phyloP scores from a whole-genome alignment of 2,888 invertebrate species.

The Nesidiocoris tenuis region DNA sequence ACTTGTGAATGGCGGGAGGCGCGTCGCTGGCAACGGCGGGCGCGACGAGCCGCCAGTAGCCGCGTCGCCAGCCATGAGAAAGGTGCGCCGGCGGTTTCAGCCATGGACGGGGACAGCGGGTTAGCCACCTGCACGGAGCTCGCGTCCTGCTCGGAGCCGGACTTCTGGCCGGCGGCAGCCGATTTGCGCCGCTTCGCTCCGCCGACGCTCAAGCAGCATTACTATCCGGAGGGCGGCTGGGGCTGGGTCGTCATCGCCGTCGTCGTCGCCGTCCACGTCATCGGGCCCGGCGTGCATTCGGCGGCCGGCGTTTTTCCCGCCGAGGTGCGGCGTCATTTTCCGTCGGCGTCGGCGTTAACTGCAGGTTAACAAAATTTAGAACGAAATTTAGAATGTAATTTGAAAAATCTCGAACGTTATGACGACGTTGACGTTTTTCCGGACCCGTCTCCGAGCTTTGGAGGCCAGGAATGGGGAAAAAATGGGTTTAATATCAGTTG shows the following conservation, averaged over 20 bases:
- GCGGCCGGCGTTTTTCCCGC: slow-evolving; percentile 62
- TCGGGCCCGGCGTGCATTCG: slow-evolving; percentile 73
- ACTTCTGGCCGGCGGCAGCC: slow-evolving; percentile 50
- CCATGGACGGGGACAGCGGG: slow-evolving; percentile 54
- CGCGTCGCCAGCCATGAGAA: slow-evolving; percentile 38
- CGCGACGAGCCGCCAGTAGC: slow-evolving; percentile 32
- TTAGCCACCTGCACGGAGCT: slow-evolving; percentile 54
- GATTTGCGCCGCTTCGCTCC: slow-evolving; percentile 46
- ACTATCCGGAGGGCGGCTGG: slow-evolving; percentile 87
- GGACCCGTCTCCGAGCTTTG: too few relatives aligned
- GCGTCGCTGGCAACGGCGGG: slow-evolving; percentile 1
- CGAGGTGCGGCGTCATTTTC: slow-evolving; percentile 63
- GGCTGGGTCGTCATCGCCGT: slow-evolving; percentile 78
- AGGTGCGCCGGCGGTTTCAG: slow-evolving; percentile 18
- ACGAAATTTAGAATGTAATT: too few relatives aligned
- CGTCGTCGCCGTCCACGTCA: slow-evolving; percentile 69
- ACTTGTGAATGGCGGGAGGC: slow-evolving; percentile 1
- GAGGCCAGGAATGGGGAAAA: too few relatives aligned
- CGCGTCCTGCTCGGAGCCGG: slow-evolving; percentile 43
- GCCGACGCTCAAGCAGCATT: slow-evolving; percentile 65
- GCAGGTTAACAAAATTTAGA: slow-evolving; percentile 59
- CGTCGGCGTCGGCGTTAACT: slow-evolving; percentile 62
- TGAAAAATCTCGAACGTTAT: too few relatives aligned
- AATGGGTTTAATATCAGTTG: too few relatives aligned
- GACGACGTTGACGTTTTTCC: too few relatives aligned